phyloP scores from a whole-genome alignment of 2,113 vertebrate species.

The Microtus montanus region DNA sequence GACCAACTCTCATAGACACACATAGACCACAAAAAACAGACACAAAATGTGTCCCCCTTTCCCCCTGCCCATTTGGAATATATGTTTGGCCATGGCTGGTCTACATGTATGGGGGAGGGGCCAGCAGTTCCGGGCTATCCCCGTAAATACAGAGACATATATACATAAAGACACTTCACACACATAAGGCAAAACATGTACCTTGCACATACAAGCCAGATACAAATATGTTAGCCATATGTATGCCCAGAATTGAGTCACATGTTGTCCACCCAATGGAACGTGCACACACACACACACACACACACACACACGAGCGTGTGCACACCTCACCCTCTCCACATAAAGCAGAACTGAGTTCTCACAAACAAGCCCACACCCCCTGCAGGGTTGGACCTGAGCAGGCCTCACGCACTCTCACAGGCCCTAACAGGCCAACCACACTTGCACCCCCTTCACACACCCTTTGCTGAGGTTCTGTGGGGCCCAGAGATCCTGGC shows the following conservation, averaged over 20 bases:
- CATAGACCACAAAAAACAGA: not conserved
- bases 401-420: not conserved
- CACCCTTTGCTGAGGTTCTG: not conserved
- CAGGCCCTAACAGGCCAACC: slow-evolving; percentile 23
- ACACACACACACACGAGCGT: not conserved
- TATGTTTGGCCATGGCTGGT: not conserved
- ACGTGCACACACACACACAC: not conserved
- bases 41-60: not conserved
- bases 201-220: not conserved
- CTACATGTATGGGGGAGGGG: not conserved
- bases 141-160: not conserved
- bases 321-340: not conserved
- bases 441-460: not conserved
- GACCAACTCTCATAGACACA: not conserved
- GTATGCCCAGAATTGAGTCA: not conserved
- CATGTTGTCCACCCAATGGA: not conserved
- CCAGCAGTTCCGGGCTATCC: not conserved
- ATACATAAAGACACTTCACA: not conserved
- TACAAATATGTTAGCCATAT: not conserved
- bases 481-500: slow-evolving; percentile 1
- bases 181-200: not conserved
- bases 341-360: slow-evolving; percentile 17
- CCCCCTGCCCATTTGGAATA: not conserved
- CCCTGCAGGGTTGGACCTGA: slow-evolving; percentile 11
- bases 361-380: slow-evolving; percentile 14